Evolutionary conservation across 1,140 invertebrate genomes (phyloP), one percentile per base, ranked within the genome.

Genomic region (Bombus huntii): DNA sequence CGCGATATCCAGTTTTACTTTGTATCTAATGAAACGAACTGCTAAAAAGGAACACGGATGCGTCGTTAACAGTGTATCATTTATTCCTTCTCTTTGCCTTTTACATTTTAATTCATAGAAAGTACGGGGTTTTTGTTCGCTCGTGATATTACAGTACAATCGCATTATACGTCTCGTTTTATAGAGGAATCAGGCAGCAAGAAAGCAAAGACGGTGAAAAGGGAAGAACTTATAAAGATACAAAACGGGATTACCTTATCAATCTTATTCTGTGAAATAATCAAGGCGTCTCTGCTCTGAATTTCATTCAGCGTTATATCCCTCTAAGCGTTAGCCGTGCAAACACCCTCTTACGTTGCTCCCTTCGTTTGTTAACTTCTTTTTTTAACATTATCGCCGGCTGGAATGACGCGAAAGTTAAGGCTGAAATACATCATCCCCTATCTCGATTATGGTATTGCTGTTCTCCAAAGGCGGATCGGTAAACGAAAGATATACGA

Each of bases 401-500:
- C 2, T n/a, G 8, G 25, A 42, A 72, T 72, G 44, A 71, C 53
- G 59, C 42, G 59, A 72, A 72, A 79, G 76, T 80, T 73, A 85
- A 53, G 39, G 9, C 68, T 34, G 28, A 73, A 62, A 85, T 85
- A 73, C 68, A 85, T 85, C 77, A 80, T 72, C 57, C 66, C 76
- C 31, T 85, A 85, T 85, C 83, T 72, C 83, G 76, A 84, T 84
- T 84, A 84, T 71, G 39, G 39, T 72, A 71, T 85, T 53, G 68
- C 57, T 62, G 66, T 79, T 53, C 76, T 79, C n/a, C 44, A 59
- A n/a, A 85, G 59, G 75, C 76, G n/a, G 57, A 59, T 81, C 65
- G 75, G 83, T 84, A 84, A 86, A 75, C 84, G 79, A 82, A 82
- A 82, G 80, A 86, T 82, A 82, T 75, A 86, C 85, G 72, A 75